Percentiles rank a stretch among this genome's conserved stretches.
phyloP scores from a whole-genome alignment of 2,888 invertebrate genomes.

The Pachliopta kotzebuea region DNA sequence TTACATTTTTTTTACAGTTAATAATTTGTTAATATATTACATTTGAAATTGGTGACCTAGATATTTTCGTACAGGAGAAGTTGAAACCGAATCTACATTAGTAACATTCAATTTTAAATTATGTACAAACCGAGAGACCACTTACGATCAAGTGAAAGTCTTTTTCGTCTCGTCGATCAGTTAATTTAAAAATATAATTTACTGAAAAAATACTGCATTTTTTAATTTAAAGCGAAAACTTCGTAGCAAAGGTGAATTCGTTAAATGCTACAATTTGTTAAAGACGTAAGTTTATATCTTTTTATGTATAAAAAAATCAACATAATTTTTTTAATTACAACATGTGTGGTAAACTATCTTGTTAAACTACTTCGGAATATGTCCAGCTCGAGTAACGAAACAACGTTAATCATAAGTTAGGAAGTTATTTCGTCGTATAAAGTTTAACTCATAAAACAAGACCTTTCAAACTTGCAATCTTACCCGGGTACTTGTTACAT shows the following conservation, averaged over 20 bases:
- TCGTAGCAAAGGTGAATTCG: not conserved
- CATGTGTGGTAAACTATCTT: constrained; percentile 8
- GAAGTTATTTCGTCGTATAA: constrained; percentile 29
- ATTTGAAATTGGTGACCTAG: not conserved
- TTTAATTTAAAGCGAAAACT: not conserved
- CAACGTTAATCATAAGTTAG: constrained; percentile 29
- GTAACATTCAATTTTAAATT: not conserved
- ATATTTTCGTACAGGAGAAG: not conserved
- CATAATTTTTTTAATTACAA: not conserved
- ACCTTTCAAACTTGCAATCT: constrained; percentile 29
- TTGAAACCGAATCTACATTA: not conserved
- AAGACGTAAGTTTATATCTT: not conserved
- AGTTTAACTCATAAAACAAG: constrained; percentile 30
- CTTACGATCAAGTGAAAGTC: not conserved
- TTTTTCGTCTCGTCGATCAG: not conserved
- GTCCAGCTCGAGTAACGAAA: constrained; percentile 20
- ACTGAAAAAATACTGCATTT: not conserved
- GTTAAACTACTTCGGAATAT: constrained; percentile 18
- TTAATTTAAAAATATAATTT: not conserved
- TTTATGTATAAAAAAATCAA: not conserved
- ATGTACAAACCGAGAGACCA: not conserved
- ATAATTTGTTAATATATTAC: too few species aligned
- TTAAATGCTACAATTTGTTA: not conserved
- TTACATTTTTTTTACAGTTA: too few species aligned
- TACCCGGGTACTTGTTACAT: constrained; percentile 23